Base-by-base conservation (phyloP, 2,797 vertebrate species). In the Echiichthys vipera region DNA sequence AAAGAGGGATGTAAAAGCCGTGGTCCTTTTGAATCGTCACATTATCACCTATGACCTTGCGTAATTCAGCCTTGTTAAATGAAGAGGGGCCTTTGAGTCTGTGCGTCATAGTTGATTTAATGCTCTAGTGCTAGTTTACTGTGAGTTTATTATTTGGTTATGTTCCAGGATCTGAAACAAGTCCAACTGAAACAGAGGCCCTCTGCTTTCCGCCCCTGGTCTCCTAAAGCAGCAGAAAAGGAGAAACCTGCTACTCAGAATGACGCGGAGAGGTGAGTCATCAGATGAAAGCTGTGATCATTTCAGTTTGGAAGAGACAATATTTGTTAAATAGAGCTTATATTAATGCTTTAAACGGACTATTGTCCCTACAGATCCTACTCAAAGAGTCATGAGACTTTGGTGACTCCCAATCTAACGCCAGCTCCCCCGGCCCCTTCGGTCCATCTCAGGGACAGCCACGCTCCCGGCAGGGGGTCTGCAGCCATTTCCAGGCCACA, bases 191-290 rank as follows among this genome's bases (percentile, higher is more conserved):
- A 98, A 62, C 98, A 97, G 93, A 96, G 98, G 61, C 95, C 97
- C 46, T 99, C 98, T 0, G 98, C 98, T 32, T 99, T 99, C 95
- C 96, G 98, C 57, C 98, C 98, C 74, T 99, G 98, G 98, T 99
- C 97, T 84, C 97, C 98, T 1, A 96, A 97, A 4, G 94, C 95
- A 2, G 80, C 88, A 0, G 97, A 98, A 65, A 97, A 96, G 74
- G 97, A 98, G 73, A 91, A 95, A 58, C 78, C 95, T 1, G 66
- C 82, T 1, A 82, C 94, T 82, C 95, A 96, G 25, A 96, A 94
- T 0, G 92, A 91, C 93, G 36, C 90, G 93, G 87, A 94, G 93
- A 88, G 96, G 94, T 94, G 71, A 86, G 91, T 71, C 57, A 34
- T 70, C 43, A 32, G 11, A 76, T 13, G 25, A 64, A 20, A 76